Conservation (phyloP, 1,140 invertebrate genomes). For the Leptopilina boulardi region DNA sequence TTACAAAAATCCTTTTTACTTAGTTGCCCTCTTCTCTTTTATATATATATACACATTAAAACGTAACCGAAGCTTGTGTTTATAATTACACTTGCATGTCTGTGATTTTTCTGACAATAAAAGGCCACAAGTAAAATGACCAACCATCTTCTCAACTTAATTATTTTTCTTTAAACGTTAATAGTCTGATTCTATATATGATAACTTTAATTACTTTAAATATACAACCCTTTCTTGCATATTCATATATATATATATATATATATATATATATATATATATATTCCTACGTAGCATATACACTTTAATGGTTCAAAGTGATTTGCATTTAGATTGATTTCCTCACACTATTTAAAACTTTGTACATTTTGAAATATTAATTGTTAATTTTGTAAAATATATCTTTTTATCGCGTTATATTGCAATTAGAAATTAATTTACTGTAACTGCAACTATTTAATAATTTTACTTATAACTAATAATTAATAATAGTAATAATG, state of each 20-base stretch:
- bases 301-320: neutral
- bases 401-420: too few species aligned
- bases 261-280: neutral
- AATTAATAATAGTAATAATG: too few species aligned
- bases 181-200: conserved; percentile 15
- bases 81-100: conserved; percentile 12
- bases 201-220: conserved; percentile 10
- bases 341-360: neutral
- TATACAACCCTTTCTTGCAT: neutral
- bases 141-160: neutral
- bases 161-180: conserved; percentile 4
- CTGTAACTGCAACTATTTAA: too few species aligned
- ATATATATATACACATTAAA: neutral
- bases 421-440: too few species aligned
- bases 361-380: neutral
- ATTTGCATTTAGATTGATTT: conserved; percentile 18
- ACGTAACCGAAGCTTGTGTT: neutral
- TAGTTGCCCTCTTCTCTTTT: conserved; percentile 40
- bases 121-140: conserved; percentile 6
- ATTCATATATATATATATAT: neutral
- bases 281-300: too few species aligned
- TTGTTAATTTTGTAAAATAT: neutral
- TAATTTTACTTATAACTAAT: too few species aligned
- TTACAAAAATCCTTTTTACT: conserved; percentile 49
- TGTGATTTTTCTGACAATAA: conserved; percentile 27